Conservation (phyloP, 2,888 invertebrate species). For the Amphimallon solstitiale region DNA sequence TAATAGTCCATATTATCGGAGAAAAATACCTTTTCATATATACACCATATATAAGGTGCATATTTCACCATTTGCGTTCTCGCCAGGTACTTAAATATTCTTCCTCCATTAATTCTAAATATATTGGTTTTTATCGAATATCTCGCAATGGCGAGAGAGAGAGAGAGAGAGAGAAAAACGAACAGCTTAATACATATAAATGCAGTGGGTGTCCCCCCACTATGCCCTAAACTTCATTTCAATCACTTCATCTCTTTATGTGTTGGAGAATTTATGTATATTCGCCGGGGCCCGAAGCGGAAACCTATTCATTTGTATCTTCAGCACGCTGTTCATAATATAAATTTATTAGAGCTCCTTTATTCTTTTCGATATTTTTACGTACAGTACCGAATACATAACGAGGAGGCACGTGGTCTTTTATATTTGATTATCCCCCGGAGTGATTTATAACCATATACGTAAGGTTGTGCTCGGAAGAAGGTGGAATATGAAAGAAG, state of each 20-base stretch:
- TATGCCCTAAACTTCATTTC: slow-evolving; percentile 4
- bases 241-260: slow-evolving; percentile 31
- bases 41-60: slow-evolving; percentile 43
- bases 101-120: slow-evolving; percentile 32
- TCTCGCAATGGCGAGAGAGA: slow-evolving; percentile 5
- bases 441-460: no score
- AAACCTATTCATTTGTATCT: slow-evolving; percentile 28
- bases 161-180: no score
- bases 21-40: slow-evolving; percentile 53
- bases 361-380: background rate
- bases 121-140: slow-evolving; percentile 30
- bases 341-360: slow-evolving; percentile 15
- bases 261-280: slow-evolving; percentile 24
- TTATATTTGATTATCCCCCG: no score
- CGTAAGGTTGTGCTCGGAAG: no score
- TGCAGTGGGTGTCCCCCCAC: slow-evolving; percentile 4
- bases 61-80: slow-evolving; percentile 41
- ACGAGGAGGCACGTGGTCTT: no score
- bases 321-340: slow-evolving; percentile 21
- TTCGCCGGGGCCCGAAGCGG: slow-evolving; percentile 12
- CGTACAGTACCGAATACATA: no score
- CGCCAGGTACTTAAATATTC: slow-evolving; percentile 28
- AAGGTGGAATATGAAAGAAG: no score
- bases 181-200: background rate
- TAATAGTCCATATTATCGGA: slow-evolving; percentile 53